These are phyloP conservation scores for Acholoe squamosa DNA, from an alignment of 2,888 invertebrate genomes.

Conservation along the genomic window DNA sequence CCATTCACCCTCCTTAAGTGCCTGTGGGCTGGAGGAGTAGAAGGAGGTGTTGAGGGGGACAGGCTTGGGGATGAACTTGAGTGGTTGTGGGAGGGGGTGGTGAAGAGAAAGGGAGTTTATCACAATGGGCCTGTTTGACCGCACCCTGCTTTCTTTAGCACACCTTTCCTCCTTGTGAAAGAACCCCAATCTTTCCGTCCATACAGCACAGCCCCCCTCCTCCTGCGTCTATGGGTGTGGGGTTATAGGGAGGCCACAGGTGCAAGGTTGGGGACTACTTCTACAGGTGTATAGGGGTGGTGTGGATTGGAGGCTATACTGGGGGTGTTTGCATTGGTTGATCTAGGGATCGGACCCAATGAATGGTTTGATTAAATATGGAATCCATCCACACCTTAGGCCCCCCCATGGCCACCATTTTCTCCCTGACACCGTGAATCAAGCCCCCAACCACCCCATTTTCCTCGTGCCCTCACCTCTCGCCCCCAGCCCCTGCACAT, in stretches of 20 bases:
- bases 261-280: not conserved
- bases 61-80: not conserved
- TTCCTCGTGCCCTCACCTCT: not conserved
- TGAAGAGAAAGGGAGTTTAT: too few relatives aligned
- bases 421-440: not conserved
- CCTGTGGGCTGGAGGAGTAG: not conserved
- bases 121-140: slow-evolving; percentile 19
- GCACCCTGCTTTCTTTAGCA: slow-evolving; percentile 11
- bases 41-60: not conserved
- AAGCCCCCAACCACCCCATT: not conserved
- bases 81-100: too few relatives aligned
- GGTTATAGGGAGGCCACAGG: not conserved
- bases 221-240: not conserved
- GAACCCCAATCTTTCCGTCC: not conserved
- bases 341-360: not conserved
- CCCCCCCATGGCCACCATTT: too few relatives aligned
- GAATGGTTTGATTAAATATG: slow-evolving; percentile 33
- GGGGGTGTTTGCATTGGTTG: slow-evolving; percentile 2
- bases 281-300: not conserved
- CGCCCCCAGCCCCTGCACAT: too few relatives aligned
- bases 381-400: not conserved
- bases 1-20: not conserved
- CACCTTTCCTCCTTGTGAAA: not conserved
- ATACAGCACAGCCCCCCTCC: not conserved
- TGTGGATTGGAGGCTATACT: not conserved